These are phyloP conservation scores for Canis aureus DNA, from an alignment of 2,113 vertebrate species.

Conservation along the genomic window DNA sequence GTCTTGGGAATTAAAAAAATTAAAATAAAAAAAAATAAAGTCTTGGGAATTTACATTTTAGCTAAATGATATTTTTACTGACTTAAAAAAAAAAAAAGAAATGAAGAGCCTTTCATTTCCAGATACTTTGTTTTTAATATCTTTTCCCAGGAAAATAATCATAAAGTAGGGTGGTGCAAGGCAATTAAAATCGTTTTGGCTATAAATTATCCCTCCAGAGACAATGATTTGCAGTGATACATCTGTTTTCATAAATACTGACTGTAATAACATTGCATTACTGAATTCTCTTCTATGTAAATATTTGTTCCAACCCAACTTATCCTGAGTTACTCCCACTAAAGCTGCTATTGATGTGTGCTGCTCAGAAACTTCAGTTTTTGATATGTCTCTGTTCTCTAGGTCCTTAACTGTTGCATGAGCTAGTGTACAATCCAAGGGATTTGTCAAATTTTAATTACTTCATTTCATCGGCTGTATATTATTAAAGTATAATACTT, in stretches of 20 bases:
- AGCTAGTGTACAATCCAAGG: not conserved
- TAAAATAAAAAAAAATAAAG: not conserved
- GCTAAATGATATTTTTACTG: not conserved
- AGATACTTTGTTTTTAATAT: conserved; percentile 53
- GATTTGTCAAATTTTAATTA: not conserved
- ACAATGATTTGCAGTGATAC: conserved; percentile 72
- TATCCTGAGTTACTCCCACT: not conserved
- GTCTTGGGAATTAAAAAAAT: not conserved
- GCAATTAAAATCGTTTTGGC: conserved; percentile 72
- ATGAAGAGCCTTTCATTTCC: conserved; percentile 70
- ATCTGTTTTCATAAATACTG: conserved; percentile 80
- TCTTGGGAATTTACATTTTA: conserved; percentile 28
- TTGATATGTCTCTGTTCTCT: not conserved
- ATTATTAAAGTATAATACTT: not conserved
- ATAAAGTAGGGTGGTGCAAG: conserved; percentile 71
- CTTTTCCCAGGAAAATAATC: conserved; percentile 72
- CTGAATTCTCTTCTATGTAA: conserved; percentile 53
- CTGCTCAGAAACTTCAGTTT: not conserved
- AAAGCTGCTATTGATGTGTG: not conserved
- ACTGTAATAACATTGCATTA: conserved; percentile 67
- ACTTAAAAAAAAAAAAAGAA: not conserved
- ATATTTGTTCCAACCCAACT: conserved; percentile 59
- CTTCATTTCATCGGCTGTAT: not conserved
- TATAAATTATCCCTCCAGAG: conserved; percentile 77
- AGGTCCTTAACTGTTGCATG: not conserved